These are phyloP conservation scores for Rugalucina vietnamica DNA, from an alignment of 2,888 invertebrate species.

Conservation along the genomic window DNA sequence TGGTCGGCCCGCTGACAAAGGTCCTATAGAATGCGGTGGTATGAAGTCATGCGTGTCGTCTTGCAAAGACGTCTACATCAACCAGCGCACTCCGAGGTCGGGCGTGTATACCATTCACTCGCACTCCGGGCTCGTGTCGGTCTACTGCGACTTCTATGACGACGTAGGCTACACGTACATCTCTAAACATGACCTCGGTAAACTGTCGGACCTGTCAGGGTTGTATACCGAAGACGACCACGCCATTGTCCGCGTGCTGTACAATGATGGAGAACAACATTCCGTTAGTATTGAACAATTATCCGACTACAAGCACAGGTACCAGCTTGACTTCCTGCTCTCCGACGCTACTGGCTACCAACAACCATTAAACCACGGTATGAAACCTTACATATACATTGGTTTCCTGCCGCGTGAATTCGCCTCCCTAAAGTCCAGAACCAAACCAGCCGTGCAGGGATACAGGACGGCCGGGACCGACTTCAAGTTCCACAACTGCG, in stretches of 20 bases:
- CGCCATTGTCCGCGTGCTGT: neutral
- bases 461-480: neutral
- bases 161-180: slow-evolving; percentile 4
- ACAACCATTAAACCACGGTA: neutral
- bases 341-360: neutral
- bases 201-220: neutral
- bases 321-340: neutral
- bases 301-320: neutral
- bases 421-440: neutral
- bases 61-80: slow-evolving; percentile 4
- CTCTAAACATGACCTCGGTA: neutral
- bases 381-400: slow-evolving; percentile 9
- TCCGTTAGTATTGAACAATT: slow-evolving; percentile 4
- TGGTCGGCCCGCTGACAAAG: too few species aligned
- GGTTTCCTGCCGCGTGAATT: neutral
- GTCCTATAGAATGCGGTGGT: too few species aligned
- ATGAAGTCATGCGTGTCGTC: too few species aligned
- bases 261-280: neutral
- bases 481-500: neutral
- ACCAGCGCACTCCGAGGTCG: neutral
- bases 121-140: neutral
- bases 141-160: slow-evolving; percentile 21
- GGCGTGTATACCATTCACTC: neutral
- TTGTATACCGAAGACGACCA: slow-evolving; percentile 5
- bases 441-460: neutral